Evolutionary conservation across 1,140 invertebrate species (phyloP), one percentile per base, ranked within the genome.

Genomic region (Lordiphosa mommai): DNA sequence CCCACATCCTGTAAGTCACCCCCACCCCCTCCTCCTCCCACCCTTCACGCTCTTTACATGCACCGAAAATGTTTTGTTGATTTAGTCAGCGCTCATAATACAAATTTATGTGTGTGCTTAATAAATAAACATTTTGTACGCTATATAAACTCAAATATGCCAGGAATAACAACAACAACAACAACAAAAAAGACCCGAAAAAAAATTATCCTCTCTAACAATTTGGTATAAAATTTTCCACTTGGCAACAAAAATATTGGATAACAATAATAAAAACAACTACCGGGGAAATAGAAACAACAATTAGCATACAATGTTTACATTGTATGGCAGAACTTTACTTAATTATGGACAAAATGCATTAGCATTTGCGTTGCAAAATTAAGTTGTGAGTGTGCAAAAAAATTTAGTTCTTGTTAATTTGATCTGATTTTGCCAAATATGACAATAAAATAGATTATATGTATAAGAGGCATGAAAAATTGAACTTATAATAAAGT

Each of bases 41-140:
- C 16, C 37, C 37, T 32, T n/a, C 27, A 46, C 6, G 23, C 43
- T 23, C 16, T 41, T 7, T 41, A 51, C 47, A 72, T 57, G 60
- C 56, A 69, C 55, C 48, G 55, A 79, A 79, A 72, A 55, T 34
- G 55, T 38, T 60, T 57, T 74, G 65, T 79, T 70, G 52, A 66
- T 66, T 80, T 66, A 61, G 60, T 80, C 65, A 70, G 70, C 74
- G 76, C 52, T 66, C 61, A 70, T 80, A 79, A 79, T 80, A 80
- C 74, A 70, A 80, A 73, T 69, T 65, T 79, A 73, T 79, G 59
- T 80, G 68, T 72, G 47, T 80, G 69, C 70, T 65, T 53, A 57
- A 80, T 60, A 79, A 77, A 80, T 73, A 80, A 72, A 80, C 70
- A 80, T 72, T 77, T 79, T 77, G 53, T 79, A 33, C 70, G 59